Evolutionary conservation across 2,113 vertebrate species (phyloP).

Genomic region (Ophiodon elongatus): DNA sequence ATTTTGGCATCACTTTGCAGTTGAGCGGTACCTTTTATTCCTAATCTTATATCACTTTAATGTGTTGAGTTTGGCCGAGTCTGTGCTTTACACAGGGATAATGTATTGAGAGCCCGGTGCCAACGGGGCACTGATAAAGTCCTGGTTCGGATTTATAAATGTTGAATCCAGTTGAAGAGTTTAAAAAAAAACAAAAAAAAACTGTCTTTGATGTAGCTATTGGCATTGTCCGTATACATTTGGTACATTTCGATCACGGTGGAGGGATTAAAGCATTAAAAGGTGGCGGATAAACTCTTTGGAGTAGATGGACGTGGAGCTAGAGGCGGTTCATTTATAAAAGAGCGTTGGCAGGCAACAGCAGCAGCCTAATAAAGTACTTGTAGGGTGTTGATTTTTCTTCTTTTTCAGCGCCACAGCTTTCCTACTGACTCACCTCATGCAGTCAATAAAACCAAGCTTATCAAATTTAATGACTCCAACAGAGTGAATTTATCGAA

Average conservation of each 20-base stretch:
- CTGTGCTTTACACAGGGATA: not conserved
- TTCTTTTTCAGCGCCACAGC: not conserved
- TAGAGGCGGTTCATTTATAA: not conserved
- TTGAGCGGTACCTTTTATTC: not conserved
- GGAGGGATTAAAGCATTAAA: slow-evolving; percentile 7
- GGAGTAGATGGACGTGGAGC: not conserved
- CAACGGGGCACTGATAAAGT: not conserved
- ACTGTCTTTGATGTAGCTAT: not conserved
- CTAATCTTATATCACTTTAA: not conserved
- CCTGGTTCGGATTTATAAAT: not conserved
- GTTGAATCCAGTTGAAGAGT: not conserved
- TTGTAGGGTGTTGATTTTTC: not conserved
- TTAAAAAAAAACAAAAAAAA: not conserved
- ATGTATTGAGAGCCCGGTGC: not conserved
- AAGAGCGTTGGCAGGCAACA: slow-evolving; percentile 20
- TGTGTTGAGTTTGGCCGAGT: not conserved
- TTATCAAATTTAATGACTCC: slow-evolving; percentile 10
- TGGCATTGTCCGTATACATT: not conserved
- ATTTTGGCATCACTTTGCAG: not conserved
- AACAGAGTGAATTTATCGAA: not conserved
- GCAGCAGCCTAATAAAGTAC: slow-evolving; percentile 10
- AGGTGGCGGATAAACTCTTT: not conserved
- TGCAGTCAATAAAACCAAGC: slow-evolving; percentile 9
- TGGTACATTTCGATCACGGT: slow-evolving; percentile 1
- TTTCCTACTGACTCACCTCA: slow-evolving; percentile 9